Evolutionary conservation across 2,113 vertebrate genomes (phyloP).

Genomic region (Madoqua kirkii): DNA sequence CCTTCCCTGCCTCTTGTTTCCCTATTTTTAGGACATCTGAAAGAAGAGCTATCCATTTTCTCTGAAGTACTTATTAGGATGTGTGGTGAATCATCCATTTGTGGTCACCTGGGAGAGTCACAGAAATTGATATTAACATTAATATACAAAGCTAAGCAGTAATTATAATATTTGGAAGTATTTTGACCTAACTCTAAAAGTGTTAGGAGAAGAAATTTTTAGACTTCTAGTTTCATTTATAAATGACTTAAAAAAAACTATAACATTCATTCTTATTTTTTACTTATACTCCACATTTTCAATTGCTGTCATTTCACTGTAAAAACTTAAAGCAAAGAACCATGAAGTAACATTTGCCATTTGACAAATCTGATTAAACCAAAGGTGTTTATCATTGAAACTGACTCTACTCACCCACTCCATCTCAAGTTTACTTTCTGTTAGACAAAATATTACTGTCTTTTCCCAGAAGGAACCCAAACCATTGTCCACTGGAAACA

Average conservation of each 20-base stretch:
- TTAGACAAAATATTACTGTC: constrained; percentile 56
- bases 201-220: not conserved
- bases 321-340: constrained; percentile 47
- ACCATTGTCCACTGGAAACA: constrained; percentile 37
- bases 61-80: not conserved
- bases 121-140: not conserved
- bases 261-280: not conserved
- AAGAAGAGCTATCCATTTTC: not conserved
- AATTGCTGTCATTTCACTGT: constrained; percentile 21
- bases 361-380: constrained; percentile 58
- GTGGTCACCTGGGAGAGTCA: not conserved
- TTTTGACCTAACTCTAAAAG: not conserved
- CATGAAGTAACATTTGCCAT: constrained; percentile 30
- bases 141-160: not conserved
- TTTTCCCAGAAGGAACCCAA: constrained; percentile 25
- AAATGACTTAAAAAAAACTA: not conserved
- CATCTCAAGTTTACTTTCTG: constrained; percentile 39
- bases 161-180: not conserved
- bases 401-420: not conserved
- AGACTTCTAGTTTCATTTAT: not conserved
- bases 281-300: not conserved
- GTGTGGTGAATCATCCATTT: not conserved
- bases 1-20: not conserved
- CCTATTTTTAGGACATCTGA: not conserved
- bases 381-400: constrained; percentile 54